Conservation (phyloP, 2,888 invertebrate species). For the Chymomyza procnemis region DNA sequence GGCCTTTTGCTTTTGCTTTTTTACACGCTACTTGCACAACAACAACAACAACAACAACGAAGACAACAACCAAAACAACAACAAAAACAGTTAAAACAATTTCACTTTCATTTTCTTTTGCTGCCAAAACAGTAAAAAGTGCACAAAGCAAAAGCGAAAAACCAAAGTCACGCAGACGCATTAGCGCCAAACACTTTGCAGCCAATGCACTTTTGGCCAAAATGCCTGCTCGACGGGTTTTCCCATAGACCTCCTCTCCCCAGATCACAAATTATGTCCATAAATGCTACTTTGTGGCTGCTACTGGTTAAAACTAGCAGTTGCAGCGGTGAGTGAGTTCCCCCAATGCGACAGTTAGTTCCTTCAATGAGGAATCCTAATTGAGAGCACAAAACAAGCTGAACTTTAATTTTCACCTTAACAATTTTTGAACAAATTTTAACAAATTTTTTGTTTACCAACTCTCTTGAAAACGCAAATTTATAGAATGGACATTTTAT, state of each 20-base stretch:
- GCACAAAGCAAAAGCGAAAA: conserved; percentile 34
- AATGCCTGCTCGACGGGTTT: conserved; percentile 32
- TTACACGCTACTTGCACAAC: conserved; percentile 67
- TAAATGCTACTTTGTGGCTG: not conserved
- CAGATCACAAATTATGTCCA: conserved; percentile 5
- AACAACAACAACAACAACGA: conserved; percentile 35
- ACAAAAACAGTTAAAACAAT: conserved; percentile 37
- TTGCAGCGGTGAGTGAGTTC: too few species aligned
- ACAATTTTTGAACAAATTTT: too few species aligned
- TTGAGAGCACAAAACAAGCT: too few species aligned
- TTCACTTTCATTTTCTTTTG: conserved; percentile 74
- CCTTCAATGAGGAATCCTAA: too few species aligned
- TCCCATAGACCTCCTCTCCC: not conserved
- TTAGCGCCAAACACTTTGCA: conserved; percentile 48
- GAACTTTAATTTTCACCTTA: too few species aligned
- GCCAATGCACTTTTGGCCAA: conserved; percentile 57
- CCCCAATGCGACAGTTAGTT: too few species aligned
- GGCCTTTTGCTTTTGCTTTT: conserved; percentile 35
- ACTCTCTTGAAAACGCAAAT: too few species aligned
- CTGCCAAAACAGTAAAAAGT: conserved; percentile 45
- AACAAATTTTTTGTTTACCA: too few species aligned
- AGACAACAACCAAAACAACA: conserved; percentile 10
- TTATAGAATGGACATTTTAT: too few species aligned
- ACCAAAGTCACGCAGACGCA: conserved; percentile 58
- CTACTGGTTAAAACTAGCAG: not conserved